These are phyloP conservation scores for Brachyalestes nurse DNA, from an alignment of 2,797 vertebrate species.

Conservation along the genomic window DNA sequence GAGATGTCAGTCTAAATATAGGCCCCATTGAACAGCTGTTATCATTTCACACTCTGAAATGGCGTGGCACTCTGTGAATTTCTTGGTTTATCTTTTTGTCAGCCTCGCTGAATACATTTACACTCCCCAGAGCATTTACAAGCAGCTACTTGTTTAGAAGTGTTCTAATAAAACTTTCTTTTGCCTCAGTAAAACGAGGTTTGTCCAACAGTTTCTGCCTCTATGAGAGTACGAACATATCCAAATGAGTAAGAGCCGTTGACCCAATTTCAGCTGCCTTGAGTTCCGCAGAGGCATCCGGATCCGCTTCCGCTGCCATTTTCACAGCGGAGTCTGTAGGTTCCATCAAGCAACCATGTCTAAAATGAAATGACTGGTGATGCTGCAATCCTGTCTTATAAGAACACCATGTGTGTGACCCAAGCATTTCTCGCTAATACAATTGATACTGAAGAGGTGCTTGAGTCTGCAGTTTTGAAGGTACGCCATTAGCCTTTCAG, in stretches of 20 bases:
- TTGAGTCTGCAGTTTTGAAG: not conserved
- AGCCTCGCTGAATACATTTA: slow-evolving; percentile 38
- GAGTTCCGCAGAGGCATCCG: not conserved
- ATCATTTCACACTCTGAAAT: slow-evolving; percentile 50
- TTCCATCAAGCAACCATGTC: not conserved
- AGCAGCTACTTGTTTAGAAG: slow-evolving; percentile 1
- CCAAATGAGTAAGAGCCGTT: not conserved
- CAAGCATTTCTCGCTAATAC: not conserved
- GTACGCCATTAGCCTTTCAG: not conserved
- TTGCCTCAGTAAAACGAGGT: not conserved
- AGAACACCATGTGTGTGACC: not conserved
- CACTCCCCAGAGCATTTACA: slow-evolving; percentile 3
- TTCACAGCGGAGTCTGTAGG: not conserved
- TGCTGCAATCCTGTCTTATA: not conserved
- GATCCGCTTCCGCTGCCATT: not conserved
- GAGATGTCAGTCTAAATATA: slow-evolving; percentile 53
- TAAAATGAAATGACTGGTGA: no score
- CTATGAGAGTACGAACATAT: not conserved
- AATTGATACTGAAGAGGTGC: not conserved
- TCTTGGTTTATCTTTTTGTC: slow-evolving; percentile 44
- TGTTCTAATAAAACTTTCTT: slow-evolving; percentile 13
- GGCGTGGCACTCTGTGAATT: slow-evolving; percentile 28
- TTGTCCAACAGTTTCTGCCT: not conserved
- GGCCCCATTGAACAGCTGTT: slow-evolving; percentile 30
- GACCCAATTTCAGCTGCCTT: not conserved